phyloP scores from a whole-genome alignment of 1,140 invertebrate genomes.

The Cydia splendana region DNA sequence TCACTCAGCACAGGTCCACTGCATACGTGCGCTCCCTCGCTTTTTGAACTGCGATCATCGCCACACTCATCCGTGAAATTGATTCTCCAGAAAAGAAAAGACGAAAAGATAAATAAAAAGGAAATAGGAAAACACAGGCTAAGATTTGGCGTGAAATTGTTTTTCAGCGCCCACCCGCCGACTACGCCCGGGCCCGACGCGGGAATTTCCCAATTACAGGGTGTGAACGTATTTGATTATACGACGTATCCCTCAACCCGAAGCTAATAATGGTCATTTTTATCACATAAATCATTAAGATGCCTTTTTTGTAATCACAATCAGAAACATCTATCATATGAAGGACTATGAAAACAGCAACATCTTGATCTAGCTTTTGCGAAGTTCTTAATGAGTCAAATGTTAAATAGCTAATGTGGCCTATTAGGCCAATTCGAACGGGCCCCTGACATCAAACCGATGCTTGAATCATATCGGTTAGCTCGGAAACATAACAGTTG shows the following conservation, averaged over 20 bases:
- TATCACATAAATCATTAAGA: constrained; percentile 12
- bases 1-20: constrained; percentile 37
- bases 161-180: constrained; percentile 72
- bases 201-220: constrained; percentile 78
- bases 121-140: constrained; percentile 80
- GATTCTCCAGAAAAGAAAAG: constrained; percentile 78
- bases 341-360: too few relatives aligned
- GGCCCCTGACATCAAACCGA: too few relatives aligned
- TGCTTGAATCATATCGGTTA: too few relatives aligned
- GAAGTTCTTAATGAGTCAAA: too few relatives aligned
- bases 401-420: too few relatives aligned
- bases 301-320: not conserved
- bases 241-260: constrained; percentile 52
- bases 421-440: too few relatives aligned
- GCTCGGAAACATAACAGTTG: too few relatives aligned
- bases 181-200: constrained; percentile 60
- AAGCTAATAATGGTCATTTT: constrained; percentile 24
- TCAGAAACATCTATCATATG: not conserved
- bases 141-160: constrained; percentile 80
- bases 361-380: too few relatives aligned
- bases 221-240: constrained; percentile 76
- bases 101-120: constrained; percentile 80
- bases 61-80: constrained; percentile 79
- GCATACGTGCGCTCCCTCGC: constrained; percentile 65
- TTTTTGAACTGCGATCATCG: constrained; percentile 78